phyloP scores from a whole-genome alignment of 2,113 vertebrate genomes.

The Grammomys dolichurus region DNA sequence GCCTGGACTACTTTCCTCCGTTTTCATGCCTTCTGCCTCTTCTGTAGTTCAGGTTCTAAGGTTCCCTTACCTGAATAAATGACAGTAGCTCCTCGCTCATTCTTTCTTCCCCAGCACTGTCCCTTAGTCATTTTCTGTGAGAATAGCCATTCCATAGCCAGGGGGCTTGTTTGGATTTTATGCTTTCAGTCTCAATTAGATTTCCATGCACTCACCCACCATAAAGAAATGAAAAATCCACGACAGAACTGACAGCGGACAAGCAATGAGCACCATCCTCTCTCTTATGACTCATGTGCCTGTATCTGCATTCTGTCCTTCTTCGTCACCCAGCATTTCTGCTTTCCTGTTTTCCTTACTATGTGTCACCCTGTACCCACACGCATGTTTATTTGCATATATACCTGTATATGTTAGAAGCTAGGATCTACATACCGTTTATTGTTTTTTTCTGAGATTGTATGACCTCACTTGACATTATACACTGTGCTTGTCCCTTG shows the following conservation, averaged over 20 bases:
- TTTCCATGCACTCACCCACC: neutral
- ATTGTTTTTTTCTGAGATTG: neutral
- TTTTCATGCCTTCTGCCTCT: neutral
- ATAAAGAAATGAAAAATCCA: too few relatives aligned
- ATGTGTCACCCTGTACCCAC: neutral
- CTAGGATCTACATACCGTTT: neutral
- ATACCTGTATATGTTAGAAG: neutral
- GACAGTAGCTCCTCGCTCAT: neutral
- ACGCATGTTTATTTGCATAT: neutral
- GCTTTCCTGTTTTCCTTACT: neutral
- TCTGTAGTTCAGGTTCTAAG: neutral
- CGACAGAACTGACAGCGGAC: neutral
- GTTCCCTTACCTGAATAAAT: neutral
- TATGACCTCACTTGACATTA: neutral
- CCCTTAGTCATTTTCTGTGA: neutral
- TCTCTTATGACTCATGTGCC: neutral
- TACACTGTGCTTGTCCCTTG: neutral
- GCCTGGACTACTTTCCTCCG: slow-evolving; percentile 16
- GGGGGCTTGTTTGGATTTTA: neutral
- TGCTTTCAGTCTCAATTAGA: neutral
- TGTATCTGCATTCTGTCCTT: neutral
- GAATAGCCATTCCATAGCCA: neutral
- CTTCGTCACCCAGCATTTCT: neutral
- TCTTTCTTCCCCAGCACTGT: neutral
- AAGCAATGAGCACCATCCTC: neutral